These are phyloP conservation scores for Corynorhinus townsendii DNA, from an alignment of 2,113 vertebrate species.

Conservation along the genomic window DNA sequence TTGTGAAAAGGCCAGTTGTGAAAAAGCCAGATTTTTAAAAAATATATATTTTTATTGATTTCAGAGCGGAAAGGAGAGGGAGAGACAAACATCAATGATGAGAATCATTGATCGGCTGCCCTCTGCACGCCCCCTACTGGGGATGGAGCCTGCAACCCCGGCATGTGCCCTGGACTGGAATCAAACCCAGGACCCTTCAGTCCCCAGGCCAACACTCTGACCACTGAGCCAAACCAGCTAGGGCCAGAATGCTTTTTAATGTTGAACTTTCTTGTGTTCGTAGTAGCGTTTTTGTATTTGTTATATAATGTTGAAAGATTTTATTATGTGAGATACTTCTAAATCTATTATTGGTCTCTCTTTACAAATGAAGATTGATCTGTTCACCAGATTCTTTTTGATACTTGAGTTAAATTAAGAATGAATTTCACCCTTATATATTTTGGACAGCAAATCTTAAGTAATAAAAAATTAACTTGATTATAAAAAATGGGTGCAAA, in stretches of 20 bases:
- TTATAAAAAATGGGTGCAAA: neutral
- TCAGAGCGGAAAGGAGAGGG: neutral
- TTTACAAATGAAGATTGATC: neutral
- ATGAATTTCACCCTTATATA: neutral
- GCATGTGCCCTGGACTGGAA: no score
- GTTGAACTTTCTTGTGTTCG: neutral
- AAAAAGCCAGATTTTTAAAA: neutral
- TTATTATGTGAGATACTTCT: neutral
- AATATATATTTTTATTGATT: no score
- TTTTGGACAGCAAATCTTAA: conserved; percentile 13
- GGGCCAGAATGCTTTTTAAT: neutral
- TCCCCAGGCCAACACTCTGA: no score
- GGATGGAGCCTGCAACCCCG: no score
- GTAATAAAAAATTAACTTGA: conserved; percentile 1
- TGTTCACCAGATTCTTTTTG: neutral
- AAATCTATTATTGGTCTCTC: neutral
- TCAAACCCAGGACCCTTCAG: no score
- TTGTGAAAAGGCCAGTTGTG: neutral
- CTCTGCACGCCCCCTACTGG: no score
- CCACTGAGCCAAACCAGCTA: neutral
- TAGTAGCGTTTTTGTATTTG: neutral
- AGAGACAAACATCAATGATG: neutral
- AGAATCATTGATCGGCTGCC: neutral
- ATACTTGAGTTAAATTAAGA: neutral
- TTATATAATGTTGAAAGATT: neutral